Evolutionary conservation across 2,113 vertebrate species (phyloP).

Genomic region (Calonectris borealis): DNA sequence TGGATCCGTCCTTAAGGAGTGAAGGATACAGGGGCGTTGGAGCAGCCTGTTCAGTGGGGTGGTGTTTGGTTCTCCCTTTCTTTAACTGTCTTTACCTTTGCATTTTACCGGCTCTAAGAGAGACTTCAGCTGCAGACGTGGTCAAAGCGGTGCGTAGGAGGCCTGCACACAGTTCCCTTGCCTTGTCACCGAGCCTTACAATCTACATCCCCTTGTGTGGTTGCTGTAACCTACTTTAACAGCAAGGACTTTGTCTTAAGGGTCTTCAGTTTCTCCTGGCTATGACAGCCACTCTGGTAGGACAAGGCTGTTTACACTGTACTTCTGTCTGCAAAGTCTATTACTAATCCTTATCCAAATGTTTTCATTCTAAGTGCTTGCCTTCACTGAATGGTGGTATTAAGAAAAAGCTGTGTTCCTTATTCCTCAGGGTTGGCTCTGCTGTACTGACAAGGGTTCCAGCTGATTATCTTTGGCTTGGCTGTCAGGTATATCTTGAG

Average conservation of each 20-base stretch:
- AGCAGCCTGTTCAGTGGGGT: not conserved
- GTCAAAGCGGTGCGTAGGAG: not conserved
- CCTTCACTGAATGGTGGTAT: not conserved
- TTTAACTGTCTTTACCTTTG: not conserved
- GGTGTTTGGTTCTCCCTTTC: not conserved
- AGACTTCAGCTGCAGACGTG: fast-evolving
- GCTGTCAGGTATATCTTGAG: not conserved
- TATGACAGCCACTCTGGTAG: not conserved
- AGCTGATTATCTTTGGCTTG: not conserved
- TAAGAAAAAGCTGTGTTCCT: not conserved
- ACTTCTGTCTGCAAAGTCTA: not conserved
- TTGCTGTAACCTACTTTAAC: not conserved
- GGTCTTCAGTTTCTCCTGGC: not conserved
- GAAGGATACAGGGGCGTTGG: not conserved
- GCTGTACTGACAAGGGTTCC: not conserved
- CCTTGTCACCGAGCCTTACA: not conserved
- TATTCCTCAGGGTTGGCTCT: not conserved
- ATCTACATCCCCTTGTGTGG: not conserved
- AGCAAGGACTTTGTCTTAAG: not conserved
- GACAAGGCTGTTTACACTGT: not conserved
- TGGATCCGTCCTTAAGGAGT: not conserved
- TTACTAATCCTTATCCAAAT: not conserved
- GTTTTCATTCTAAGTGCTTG: not conserved
- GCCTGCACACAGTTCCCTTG: not conserved
- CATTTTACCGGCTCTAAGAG: not conserved